phyloP scores from a whole-genome alignment of 2,113 vertebrate species.

The Semnornis frantzii region DNA sequence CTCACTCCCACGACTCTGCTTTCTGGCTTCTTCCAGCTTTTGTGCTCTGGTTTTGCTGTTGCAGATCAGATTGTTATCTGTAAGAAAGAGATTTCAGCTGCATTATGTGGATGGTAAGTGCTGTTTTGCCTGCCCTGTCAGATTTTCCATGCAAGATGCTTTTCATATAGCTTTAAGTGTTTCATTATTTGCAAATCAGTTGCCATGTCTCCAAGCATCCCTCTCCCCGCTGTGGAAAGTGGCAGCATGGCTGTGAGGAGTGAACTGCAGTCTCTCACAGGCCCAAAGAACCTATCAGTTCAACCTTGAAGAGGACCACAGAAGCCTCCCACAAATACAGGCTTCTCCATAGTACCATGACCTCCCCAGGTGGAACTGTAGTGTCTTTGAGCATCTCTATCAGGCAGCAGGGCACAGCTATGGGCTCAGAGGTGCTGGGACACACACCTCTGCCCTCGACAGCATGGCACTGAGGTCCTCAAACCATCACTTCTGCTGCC shows the following conservation, averaged over 20 bases:
- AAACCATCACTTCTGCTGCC: background rate
- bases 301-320: background rate
- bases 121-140: slow-evolving; percentile 38
- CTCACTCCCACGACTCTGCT: background rate
- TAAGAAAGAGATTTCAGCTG: slow-evolving; percentile 29
- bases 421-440: accelerated
- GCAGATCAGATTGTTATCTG: slow-evolving; percentile 48
- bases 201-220: slow-evolving; percentile 22
- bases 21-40: slow-evolving; percentile 38
- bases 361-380: accelerated
- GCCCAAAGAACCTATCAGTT: background rate
- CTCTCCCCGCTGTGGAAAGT: background rate
- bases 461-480: background rate
- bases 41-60: slow-evolving; percentile 46
- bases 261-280: background rate
- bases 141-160: slow-evolving; percentile 51
- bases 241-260: background rate
- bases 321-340: background rate
- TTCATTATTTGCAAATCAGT: slow-evolving; percentile 25
- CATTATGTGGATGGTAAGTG: slow-evolving; percentile 2
- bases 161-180: background rate
- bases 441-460: background rate
- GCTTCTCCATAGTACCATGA: background rate
- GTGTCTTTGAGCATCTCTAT: background rate
- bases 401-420: background rate